phyloP scores from a whole-genome alignment of 2,113 vertebrate genomes.

The Hemichromis elongatus region DNA sequence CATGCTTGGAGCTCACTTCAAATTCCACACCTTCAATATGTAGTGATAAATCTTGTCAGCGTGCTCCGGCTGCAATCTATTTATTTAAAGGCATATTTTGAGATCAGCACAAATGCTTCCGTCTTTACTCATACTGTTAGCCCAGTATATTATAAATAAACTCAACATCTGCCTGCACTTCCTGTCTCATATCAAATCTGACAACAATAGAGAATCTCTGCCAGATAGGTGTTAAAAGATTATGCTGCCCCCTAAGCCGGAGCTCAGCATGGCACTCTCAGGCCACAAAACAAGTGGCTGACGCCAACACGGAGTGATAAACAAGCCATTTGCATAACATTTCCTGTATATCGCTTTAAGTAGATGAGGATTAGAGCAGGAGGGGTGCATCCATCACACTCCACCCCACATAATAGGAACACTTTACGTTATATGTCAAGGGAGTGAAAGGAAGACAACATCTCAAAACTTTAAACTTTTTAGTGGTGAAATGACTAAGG shows the following conservation, averaged over 20 bases:
- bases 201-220: slow-evolving; percentile 60
- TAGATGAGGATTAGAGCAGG: slow-evolving; percentile 52
- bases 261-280: slow-evolving; percentile 28
- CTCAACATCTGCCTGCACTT: background rate
- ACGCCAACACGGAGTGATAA: slow-evolving; percentile 39
- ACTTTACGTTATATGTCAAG: background rate
- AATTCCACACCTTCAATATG: background rate
- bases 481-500: background rate
- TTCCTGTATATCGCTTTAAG: slow-evolving; percentile 51
- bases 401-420: slow-evolving; percentile 9
- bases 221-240: slow-evolving; percentile 65
- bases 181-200: background rate
- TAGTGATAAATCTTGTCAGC: background rate
- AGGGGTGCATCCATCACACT: background rate
- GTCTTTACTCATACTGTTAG: background rate
- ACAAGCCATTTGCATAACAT: slow-evolving; percentile 59
- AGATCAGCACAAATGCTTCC: background rate
- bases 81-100: background rate
- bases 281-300: slow-evolving; percentile 37
- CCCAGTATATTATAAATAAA: background rate
- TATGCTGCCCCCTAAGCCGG: slow-evolving; percentile 49
- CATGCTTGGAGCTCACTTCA: background rate
- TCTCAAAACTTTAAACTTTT: background rate
- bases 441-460: background rate
- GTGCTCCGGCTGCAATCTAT: background rate